A percentile compares a stretch with the other conserved stretches of the same genome.
phyloP scores from a whole-genome alignment of 2,797 vertebrate species.

The Onychomys leucogaster region DNA sequence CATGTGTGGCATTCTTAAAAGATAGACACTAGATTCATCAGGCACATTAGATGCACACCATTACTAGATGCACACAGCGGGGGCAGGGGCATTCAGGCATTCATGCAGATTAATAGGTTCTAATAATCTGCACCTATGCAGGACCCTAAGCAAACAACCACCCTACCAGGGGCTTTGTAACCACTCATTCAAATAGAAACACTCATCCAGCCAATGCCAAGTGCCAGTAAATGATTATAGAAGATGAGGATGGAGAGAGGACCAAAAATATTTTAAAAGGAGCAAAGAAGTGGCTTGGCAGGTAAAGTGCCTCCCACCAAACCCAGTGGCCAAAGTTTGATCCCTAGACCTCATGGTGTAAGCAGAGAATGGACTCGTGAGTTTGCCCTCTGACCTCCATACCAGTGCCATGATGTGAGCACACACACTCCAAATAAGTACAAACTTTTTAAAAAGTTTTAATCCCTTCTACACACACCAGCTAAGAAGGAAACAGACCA shows the following conservation, averaged over 20 bases:
- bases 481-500: slow-evolving; percentile 20
- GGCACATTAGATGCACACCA: background rate
- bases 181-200: background rate
- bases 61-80: background rate
- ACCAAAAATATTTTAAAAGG: background rate
- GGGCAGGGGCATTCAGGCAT: background rate
- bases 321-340: background rate
- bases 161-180: background rate
- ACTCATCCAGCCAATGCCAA: background rate
- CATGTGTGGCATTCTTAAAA: slow-evolving; percentile 4
- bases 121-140: background rate
- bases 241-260: background rate
- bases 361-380: background rate
- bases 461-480: background rate
- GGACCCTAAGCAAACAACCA: background rate
- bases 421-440: background rate
- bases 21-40: background rate
- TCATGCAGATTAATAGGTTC: background rate
- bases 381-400: background rate
- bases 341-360: background rate
- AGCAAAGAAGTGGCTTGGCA: background rate
- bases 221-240: background rate
- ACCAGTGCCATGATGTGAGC: background rate
- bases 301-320: background rate
- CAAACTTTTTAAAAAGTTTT: background rate